Evolutionary conservation across 2,888 invertebrate genomes (phyloP), one percentile per base, ranked within the genome.

Genomic region (Plemyria rubiginata): DNA sequence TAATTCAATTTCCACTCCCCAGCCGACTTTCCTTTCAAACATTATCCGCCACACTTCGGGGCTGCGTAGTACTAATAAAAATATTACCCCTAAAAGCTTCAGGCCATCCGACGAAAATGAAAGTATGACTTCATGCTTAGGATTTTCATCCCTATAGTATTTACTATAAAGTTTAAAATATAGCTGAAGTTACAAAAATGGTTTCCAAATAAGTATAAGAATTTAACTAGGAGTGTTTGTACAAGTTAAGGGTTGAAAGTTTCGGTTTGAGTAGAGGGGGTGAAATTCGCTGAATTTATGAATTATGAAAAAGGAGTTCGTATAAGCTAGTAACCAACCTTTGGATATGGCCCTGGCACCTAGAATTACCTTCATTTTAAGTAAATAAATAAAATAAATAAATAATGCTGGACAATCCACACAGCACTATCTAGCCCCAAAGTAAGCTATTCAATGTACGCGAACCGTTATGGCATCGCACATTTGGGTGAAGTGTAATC

Each of bases 21-120:
- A 52, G 54, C 50, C 41, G 58, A 41, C 51, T 56, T 53, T 54
- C 58, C 67, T 46, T 67, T 63, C 48, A 54, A 58, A 56, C 67
- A 64, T 65, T 63, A 65, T 53, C 62, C 62, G 52, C 28, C 51
- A 58, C 62, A 70, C 67, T 62, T 62, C 54, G 16, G 61, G 64
- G 40, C 22, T 51, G 41, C 62, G 41, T 52, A 52, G 63, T 52
- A 53, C 66, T 65, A 68, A 67, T 72, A 70, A 70, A 71, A 72
- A 66, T 68, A 71, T 72, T 71, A 66, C 58, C 50, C 56, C 68
- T 72, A 71, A 72, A 72, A 72, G 72, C 72, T 64, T 68, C 41
- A 36, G 48, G 62, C 61, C 70, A 60, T 66, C 62, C 50, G 43
- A 28, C 36, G 45, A 54, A 58, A 62, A 58, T 45, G 54, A 62